Percentiles rank a stretch among this genome's conserved stretches.
Evolutionary conservation across 1,140 invertebrate genomes (phyloP).

Genomic region (Charaxes varanes): DNA sequence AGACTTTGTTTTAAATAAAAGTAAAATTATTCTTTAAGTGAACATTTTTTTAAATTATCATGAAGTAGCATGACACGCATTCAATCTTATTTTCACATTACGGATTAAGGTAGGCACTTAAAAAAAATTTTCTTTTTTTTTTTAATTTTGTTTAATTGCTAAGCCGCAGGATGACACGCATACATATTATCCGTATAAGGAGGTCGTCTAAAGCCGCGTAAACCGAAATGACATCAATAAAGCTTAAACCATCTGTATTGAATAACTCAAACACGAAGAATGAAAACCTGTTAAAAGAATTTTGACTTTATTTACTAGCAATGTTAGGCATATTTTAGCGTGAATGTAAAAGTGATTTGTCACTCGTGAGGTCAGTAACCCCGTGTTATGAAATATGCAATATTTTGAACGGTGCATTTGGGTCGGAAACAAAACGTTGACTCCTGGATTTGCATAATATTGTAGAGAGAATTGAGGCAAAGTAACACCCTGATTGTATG

Average conservation of each 20-base stretch:
- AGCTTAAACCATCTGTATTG: constrained; percentile 15
- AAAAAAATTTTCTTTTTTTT: no score
- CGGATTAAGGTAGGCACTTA: no score
- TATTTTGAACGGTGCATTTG: constrained; percentile 23
- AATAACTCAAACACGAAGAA: constrained; percentile 4
- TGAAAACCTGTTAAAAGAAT: constrained; percentile 1
- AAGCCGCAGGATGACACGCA: no score
- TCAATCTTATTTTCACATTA: no score
- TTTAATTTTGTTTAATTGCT: no score
- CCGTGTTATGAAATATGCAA: constrained; percentile 24
- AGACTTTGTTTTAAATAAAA: no score
- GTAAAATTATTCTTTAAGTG: no score
- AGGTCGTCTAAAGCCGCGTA: constrained; percentile 3
- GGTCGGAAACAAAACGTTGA: constrained; percentile 17
- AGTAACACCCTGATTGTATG: no score
- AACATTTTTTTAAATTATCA: no score
- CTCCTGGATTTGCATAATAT: constrained; percentile 16
- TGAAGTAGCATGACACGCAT: no score
- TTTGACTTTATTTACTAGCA: background rate
- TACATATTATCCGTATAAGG: no score
- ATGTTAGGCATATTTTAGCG: constrained; percentile 4
- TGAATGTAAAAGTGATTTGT: constrained; percentile 1
- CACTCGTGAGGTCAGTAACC: constrained; percentile 16
- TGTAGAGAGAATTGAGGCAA: no score
- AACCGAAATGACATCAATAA: constrained; percentile 16